Base-by-base conservation (phyloP, 2,888 invertebrate species). In the Coenonympha arcania region DNA sequence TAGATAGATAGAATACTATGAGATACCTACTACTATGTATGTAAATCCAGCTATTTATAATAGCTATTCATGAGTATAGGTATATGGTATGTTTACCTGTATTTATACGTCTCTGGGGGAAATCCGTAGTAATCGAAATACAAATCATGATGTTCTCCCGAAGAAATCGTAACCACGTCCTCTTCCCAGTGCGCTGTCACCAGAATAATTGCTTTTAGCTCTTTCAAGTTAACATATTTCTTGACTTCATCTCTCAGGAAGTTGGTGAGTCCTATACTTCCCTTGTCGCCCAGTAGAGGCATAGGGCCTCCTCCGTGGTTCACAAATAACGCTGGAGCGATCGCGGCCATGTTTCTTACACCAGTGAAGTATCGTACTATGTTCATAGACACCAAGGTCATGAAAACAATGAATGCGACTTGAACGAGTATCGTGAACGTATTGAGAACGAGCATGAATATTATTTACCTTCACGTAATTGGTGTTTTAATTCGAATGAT, bases 171-270 rank as follows among this genome's bases (percentile, higher is more conserved):
- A 1, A 86, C 84, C 15, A 67, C 59, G 9, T 60, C 69, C 52
- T 83, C 83, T 50, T 86, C 76, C 86, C 86, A 86, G 52, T 86
- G 86, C 0, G 86, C 86, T 1, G 86, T 86, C 6, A 86, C 83
- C 15, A 86, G 59, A 37, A 86, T 73, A 1, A 86, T 84, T 0
- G 80, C 86, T 63, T 80, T 82, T 5, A 81, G 34, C 36, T 79
- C 72, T 39, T 79, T 71, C 13, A 86, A 64, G 50, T 84, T 69
- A 2, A 84, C 60, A 56, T 84, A 73, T 43, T 82, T 79, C 46
- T 79, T 73, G 1, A 85, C 69, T 34, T 74, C 84, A 31, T 85
- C 79, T 3, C 79, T 68, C 1, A 86, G 62, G 54, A 83, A 85
- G 18, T 53, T 66, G 0, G 85, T 85, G 2, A 86, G 69, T 36